Evolutionary conservation across 2,888 invertebrate species (phyloP).

Genomic region (Ceraclea dissimilis): DNA sequence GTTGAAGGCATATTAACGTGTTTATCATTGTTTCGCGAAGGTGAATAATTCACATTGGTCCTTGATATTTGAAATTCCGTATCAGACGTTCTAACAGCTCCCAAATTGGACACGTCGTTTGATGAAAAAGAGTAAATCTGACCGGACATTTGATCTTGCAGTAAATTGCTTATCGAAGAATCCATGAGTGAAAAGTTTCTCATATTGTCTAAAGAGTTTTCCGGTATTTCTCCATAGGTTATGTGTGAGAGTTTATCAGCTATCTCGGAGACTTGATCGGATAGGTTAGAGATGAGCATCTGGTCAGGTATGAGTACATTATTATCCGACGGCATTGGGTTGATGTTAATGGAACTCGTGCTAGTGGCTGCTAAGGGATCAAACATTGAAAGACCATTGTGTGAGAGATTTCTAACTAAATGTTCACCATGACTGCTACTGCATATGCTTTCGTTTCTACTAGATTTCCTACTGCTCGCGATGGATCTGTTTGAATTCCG

Average conservation of each 20-base stretch:
- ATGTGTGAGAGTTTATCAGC: constrained; percentile 44
- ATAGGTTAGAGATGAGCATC: constrained; percentile 43
- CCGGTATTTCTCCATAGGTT: constrained; percentile 26
- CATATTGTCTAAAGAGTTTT: constrained; percentile 29
- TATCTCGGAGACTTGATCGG: constrained; percentile 47
- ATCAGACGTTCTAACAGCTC: constrained; percentile 5
- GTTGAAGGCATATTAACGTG: constrained; percentile 53
- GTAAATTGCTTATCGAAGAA: constrained; percentile 23
- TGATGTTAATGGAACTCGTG: constrained; percentile 17
- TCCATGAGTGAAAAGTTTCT: constrained; percentile 30
- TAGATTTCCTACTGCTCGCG: constrained; percentile 33
- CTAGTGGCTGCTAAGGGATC: constrained; percentile 35
- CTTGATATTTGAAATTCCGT: constrained; percentile 31
- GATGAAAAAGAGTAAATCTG: constrained; percentile 44
- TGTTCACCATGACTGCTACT: constrained; percentile 32
- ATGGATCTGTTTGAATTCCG: constrained; percentile 21
- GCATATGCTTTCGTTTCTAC: constrained; percentile 32
- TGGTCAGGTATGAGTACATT: constrained; percentile 41
- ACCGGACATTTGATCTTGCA: constrained; percentile 30
- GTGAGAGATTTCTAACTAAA: constrained; percentile 42
- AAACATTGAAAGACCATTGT: constrained; percentile 46
- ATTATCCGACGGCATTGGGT: constrained; percentile 28
- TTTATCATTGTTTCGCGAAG: constrained; percentile 37
- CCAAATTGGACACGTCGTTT: constrained; percentile 39
- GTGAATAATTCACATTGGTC: constrained; percentile 28